phyloP scores from a whole-genome alignment of 2,797 vertebrate species.

The Cossypha heuglini region DNA sequence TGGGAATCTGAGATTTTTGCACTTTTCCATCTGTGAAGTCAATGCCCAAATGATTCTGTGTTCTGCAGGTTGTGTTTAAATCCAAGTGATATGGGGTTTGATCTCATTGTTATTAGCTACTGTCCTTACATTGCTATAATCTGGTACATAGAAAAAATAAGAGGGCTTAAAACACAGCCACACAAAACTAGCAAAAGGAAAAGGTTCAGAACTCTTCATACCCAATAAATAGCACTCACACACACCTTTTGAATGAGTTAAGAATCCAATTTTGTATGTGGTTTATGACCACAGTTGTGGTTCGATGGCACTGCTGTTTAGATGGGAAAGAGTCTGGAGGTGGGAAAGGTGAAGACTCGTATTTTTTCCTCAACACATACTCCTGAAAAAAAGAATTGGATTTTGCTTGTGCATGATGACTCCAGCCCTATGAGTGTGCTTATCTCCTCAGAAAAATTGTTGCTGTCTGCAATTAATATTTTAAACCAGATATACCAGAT shows the following conservation, averaged over 20 bases:
- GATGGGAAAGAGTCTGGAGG: not conserved
- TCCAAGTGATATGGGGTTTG: not conserved
- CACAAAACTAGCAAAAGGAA: not conserved
- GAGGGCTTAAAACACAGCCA: not conserved
- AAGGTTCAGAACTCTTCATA: not conserved
- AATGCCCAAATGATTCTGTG: not conserved
- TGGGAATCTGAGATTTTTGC: not conserved
- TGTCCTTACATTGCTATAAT: not conserved
- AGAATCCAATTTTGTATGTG: not conserved
- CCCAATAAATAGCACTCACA: not conserved
- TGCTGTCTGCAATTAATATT: not conserved
- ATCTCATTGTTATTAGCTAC: not conserved
- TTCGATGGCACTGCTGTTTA: not conserved
- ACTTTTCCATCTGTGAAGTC: not conserved
- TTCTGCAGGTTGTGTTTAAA: not conserved
- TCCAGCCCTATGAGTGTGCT: not conserved
- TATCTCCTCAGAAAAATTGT: not conserved
- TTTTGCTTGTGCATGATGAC: not conserved
- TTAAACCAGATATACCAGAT: not conserved
- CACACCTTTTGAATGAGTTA: not conserved
- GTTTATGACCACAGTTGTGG: not conserved
- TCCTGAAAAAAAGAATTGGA: not conserved
- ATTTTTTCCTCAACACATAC: not conserved
- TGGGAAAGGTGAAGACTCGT: fast-evolving
- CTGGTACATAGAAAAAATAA: not conserved